Percentiles rank a stretch among this genome's conserved stretches.
phyloP scores from a whole-genome alignment of 1,140 invertebrate species.

The Parapsyche elsis region DNA sequence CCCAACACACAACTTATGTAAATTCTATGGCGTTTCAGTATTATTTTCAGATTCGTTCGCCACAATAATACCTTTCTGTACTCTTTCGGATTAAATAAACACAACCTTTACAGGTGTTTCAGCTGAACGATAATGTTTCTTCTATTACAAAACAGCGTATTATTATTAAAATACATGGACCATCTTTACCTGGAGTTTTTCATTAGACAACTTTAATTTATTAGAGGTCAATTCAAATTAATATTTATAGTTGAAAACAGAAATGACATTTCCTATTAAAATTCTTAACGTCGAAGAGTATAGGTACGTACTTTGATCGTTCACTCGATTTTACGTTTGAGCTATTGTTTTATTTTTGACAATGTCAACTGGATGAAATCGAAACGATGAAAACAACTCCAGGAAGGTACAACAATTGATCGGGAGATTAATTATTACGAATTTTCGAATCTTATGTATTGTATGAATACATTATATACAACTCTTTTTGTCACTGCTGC shows the following conservation, averaged over 20 bases:
- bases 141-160: not conserved
- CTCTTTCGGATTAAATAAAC: constrained; percentile 12
- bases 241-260: too few relatives aligned
- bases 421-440: not conserved
- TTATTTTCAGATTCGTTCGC: not conserved
- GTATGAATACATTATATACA: not conserved
- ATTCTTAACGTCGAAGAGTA: too few relatives aligned
- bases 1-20: not conserved
- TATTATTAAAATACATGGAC: not conserved
- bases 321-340: too few relatives aligned
- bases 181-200: not conserved
- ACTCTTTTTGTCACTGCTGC: not conserved
- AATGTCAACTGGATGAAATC: too few relatives aligned
- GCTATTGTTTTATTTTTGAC: too few relatives aligned
- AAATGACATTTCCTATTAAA: too few relatives aligned
- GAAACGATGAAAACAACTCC: not conserved
- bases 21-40: constrained; percentile 22
- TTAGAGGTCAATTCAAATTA: not conserved
- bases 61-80: constrained; percentile 13
- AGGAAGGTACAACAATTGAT: not conserved
- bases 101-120: not conserved
- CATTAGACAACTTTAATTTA: not conserved
- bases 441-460: not conserved
- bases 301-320: too few relatives aligned
- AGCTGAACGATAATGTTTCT: not conserved